Base-by-base conservation (phyloP, 2,888 invertebrate species). In the Deroplatys truncata region DNA sequence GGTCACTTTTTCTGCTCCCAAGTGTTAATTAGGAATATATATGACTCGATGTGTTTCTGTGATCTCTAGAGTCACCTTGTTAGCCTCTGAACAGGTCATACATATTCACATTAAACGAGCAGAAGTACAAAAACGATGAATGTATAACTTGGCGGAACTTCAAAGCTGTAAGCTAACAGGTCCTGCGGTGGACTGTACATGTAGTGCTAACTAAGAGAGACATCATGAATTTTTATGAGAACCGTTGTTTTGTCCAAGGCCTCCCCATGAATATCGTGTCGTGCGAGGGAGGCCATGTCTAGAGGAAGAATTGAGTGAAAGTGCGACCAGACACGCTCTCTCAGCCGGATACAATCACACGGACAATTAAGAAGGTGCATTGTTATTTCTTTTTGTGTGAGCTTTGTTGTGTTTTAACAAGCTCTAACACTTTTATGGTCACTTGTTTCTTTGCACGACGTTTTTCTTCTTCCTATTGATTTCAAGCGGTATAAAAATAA, bases 181-280 rank as follows among this genome's bases (percentile, higher is more conserved):
- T 56, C 16, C 56, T 20, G 56, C 56, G 56, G 56, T 20, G 56
- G 16, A 72, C 56, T 72, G 25, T 72, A 72, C 56, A 72, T 20
- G 56, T 20, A 72, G 56, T 20, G 56, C 25, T 72, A 72, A 85
- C 49, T 85, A 43, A 85, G 31, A 43, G 49, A 85, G 49, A 28
- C 85, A 35, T 85, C 85, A 85, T 49, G 49, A 43, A 85, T 85
- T 85, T 85, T 85, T 85, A 85, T 85, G 85, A 85, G 35, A 72
- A 72, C 20, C 56, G 56, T 85, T 85, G 85, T 49, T 31, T 31
- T 16, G 84, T 31, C 28, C 56, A 72, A 72, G 56, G 56, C 1
- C 56, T 72, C 56, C 13, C 56, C 56, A 72, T 72, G 56, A 72
- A 72, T 72, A 72, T 72, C 25, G 56, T 72, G 56, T 72, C 25